Conservation (phyloP, 2,888 invertebrate species). For the Crepidodera aurea region DNA sequence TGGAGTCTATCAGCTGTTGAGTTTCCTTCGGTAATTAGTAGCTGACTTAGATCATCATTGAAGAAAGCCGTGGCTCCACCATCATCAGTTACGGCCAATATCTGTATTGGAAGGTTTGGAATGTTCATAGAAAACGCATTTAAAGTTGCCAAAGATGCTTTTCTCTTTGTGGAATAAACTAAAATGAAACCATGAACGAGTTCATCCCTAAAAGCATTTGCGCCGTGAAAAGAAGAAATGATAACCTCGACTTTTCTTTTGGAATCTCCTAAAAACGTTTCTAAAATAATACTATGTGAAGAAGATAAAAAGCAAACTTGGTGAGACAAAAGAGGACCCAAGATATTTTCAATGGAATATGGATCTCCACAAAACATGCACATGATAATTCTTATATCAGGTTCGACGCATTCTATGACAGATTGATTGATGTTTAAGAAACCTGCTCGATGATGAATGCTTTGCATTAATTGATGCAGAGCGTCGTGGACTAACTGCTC, state of each 20-base stretch:
- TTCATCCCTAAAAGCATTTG: constrained; percentile 90
- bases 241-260: constrained; percentile 90
- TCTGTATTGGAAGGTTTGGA: constrained; percentile 91
- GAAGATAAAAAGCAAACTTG: constrained; percentile 87
- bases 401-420: constrained; percentile 81
- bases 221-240: constrained; percentile 93
- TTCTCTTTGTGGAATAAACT: constrained; percentile 93
- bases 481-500: constrained; percentile 75
- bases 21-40: constrained; percentile 92
- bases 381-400: constrained; percentile 90
- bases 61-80: constrained; percentile 91
- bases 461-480: constrained; percentile 76
- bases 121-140: constrained; percentile 94
- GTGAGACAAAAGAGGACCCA: constrained; percentile 86
- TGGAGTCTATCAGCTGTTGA: constrained; percentile 87
- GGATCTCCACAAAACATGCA: constrained; percentile 98
- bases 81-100: constrained; percentile 91
- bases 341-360: constrained; percentile 87
- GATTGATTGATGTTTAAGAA: constrained; percentile 77
- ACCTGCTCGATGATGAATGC: constrained; percentile 80
- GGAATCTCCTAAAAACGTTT: constrained; percentile 90
- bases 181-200: constrained; percentile 94
- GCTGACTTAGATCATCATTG: constrained; percentile 87
- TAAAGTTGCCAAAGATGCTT: constrained; percentile 91
- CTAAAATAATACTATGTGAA: constrained; percentile 87